Base-by-base conservation (phyloP, 2,888 invertebrate genomes). In the Cosmorhoe ocellata region DNA sequence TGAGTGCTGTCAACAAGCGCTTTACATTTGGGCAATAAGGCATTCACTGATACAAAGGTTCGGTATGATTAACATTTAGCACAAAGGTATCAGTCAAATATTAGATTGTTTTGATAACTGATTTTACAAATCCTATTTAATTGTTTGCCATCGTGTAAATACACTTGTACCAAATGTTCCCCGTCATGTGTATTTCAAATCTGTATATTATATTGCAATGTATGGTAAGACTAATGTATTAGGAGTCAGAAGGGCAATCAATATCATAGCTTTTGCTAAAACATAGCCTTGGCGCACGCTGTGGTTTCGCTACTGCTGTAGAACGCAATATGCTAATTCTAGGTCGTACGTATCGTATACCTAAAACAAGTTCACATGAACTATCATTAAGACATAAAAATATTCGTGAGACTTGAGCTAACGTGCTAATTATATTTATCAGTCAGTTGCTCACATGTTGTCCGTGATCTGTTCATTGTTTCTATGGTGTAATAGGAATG, bases 1-100 rank as follows among this genome's bases (percentile, higher is more conserved):
- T 64, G 69, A 60, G 62, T 75, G 69, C 76, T 84, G 82, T 82
- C 79, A 79, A 79, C 75, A 75, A 76, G 71, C 69, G 65, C 76
- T 77, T 76, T 78, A 79, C 73, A 76, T 76, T 78, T 79, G 56
- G 64, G 62, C 57, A 78, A 81, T 81, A 79, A 76, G 59, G 68
- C 68, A 10, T 74, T 71, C 65, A 56, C 55, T 60, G 61, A 61
- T 68, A 71, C 64, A 53, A 61, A 59, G 44, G 53, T 47, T 36
- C n/a, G 31, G 7, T 27, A 42, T 26, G 26, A 27, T 9, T 12
- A 14, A 10, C 26, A 30, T 27, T 4, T 27, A 34, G 6, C 24
- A 24, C 28, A 55, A 56, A 41, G 49, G 55, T 63, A 65, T 63
- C 58, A 43, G 61, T 51, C 52, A 32, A 40, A 46, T 51, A 53